Percentiles rank a stretch among this genome's conserved stretches.
Evolutionary conservation across 2,113 vertebrate genomes (phyloP).

Genomic region (Glareola pratincola): DNA sequence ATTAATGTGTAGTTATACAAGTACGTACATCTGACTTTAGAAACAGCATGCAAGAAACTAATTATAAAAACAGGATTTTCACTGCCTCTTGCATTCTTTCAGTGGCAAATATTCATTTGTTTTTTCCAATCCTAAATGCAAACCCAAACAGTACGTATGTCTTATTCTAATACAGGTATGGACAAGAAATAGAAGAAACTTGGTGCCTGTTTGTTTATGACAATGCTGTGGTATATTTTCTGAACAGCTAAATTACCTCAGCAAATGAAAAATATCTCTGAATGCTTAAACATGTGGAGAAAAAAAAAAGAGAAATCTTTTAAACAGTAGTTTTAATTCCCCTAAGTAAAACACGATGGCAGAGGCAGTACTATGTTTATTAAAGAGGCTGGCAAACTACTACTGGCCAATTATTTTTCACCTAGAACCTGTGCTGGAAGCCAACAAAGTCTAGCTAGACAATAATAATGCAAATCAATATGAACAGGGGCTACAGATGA

Average conservation of each 20-base stretch:
- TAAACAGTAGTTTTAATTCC: neutral
- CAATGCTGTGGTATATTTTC: neutral
- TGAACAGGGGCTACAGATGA: neutral
- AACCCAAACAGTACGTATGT: neutral
- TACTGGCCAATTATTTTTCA: neutral
- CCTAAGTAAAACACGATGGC: neutral
- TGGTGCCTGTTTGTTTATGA: neutral
- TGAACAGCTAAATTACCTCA: neutral
- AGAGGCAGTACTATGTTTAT: neutral
- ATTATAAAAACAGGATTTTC: neutral
- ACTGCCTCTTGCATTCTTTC: neutral
- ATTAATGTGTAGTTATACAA: neutral
- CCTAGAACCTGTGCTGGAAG: neutral
- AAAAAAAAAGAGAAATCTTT: neutral
- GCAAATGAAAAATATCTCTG: neutral
- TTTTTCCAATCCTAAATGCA: neutral
- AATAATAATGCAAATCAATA: neutral
- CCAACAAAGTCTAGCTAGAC: neutral
- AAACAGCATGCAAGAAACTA: neutral
- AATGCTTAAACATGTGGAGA: neutral
- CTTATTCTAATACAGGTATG: neutral
- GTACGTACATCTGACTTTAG: neutral
- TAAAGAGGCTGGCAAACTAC: neutral
- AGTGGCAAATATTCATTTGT: neutral
- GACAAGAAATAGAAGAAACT: neutral